A percentile compares a stretch with the other conserved stretches of the same genome.
These are phyloP conservation scores for Styela clava DNA, from an alignment of 23 tunicate species.

Conservation along the genomic window DNA sequence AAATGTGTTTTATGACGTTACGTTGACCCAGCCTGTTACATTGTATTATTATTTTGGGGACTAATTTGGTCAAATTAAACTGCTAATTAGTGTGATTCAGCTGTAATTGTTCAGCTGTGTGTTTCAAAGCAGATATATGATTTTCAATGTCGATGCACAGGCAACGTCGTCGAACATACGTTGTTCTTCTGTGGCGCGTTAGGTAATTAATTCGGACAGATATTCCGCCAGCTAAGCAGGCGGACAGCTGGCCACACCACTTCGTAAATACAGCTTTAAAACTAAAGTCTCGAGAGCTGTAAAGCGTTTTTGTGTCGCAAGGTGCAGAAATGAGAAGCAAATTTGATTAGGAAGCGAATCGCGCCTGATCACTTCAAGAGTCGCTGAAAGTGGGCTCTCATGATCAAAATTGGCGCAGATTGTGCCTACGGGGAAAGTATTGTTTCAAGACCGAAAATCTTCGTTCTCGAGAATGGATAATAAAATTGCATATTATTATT, in stretches of 20 bases:
- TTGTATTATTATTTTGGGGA: too few relatives aligned
- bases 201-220: neutral
- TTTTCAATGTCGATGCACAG: neutral
- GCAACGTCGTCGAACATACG: too few relatives aligned
- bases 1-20: too few relatives aligned
- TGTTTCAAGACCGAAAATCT: too few relatives aligned
- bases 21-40: too few relatives aligned
- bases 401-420: neutral
- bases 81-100: neutral
- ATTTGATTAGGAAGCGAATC: neutral
- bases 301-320: neutral
- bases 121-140: neutral
- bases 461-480: too few relatives aligned
- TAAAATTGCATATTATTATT: too few relatives aligned
- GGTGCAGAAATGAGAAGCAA: neutral
- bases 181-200: neutral
- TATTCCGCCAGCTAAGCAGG: neutral
- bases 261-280: neutral
- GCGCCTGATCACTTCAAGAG: neutral
- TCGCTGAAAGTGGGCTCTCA: neutral
- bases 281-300: neutral
- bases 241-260: slow-evolving; percentile 27
- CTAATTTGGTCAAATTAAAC: neutral
- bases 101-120: neutral
- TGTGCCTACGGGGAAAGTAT: neutral